These are phyloP conservation scores for Furcula furcula DNA, from an alignment of 2,888 invertebrate genomes.

Conservation along the genomic window DNA sequence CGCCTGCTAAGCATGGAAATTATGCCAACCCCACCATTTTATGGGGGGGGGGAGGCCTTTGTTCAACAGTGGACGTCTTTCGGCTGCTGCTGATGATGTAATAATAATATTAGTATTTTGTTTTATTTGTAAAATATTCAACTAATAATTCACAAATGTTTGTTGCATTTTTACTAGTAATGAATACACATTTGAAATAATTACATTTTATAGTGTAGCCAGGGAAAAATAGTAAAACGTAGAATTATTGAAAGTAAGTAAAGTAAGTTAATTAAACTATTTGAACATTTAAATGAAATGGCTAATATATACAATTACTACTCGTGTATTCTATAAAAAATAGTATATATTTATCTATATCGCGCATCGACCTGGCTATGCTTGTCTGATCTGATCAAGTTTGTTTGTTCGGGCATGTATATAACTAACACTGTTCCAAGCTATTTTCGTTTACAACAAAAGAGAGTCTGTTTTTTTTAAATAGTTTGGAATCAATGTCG, in stretches of 20 bases:
- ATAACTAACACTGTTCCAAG: slow-evolving; percentile 16
- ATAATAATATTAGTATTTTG: no score
- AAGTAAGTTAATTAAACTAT: no score
- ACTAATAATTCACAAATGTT: slow-evolving; percentile 12
- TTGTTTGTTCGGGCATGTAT: slow-evolving; percentile 23
- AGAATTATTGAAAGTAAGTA: neutral
- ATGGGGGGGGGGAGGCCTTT: no score
- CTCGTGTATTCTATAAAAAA: no score
- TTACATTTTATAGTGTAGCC: slow-evolving; percentile 20
- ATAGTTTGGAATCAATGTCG: neutral
- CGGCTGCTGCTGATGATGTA: no score
- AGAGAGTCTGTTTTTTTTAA: neutral
- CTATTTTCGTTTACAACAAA: slow-evolving; percentile 15
- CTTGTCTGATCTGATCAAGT: slow-evolving; percentile 12
- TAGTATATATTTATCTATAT: no score
- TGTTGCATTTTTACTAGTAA: slow-evolving; percentile 32
- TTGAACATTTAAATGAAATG: no score
- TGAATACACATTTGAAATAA: slow-evolving; percentile 35
- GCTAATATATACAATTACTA: no score
- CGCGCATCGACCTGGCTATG: slow-evolving; percentile 4
- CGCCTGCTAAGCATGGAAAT: no score
- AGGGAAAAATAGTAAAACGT: slow-evolving; percentile 1
- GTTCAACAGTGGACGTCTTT: no score
- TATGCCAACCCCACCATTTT: no score
- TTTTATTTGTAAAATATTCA: no score